These are phyloP conservation scores for Leptoteleia sp. DNA, from an alignment of 1,140 invertebrate genomes.

Conservation along the genomic window DNA sequence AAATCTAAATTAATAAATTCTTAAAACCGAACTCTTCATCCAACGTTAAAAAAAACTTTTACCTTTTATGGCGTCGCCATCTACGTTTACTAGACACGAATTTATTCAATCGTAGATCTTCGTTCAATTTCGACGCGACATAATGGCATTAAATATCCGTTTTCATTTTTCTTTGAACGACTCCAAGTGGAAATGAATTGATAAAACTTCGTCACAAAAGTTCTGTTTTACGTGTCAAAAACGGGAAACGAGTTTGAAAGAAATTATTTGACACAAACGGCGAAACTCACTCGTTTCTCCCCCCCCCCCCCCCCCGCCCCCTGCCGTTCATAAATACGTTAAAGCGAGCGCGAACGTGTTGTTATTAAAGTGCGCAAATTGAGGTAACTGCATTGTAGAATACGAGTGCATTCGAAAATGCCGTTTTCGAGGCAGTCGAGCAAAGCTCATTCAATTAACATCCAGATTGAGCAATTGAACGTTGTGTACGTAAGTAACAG, in stretches of 20 bases:
- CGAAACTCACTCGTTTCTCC: conserved; percentile 11
- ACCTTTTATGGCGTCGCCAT: no score
- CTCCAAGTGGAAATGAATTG: no score
- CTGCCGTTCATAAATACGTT: conserved; percentile 26
- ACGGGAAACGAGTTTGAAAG: conserved; percentile 1
- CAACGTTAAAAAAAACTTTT: no score
- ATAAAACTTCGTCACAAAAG: no score
- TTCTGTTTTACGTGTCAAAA: not conserved
- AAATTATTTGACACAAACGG: conserved; percentile 12
- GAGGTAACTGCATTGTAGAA: conserved; percentile 45
- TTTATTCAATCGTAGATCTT: no score
- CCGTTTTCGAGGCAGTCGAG: conserved; percentile 45
- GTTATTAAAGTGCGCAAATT: conserved; percentile 36
- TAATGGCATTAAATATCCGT: no score
- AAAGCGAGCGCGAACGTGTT: conserved; percentile 33
- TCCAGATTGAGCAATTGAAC: conserved; percentile 62
- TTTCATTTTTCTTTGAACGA: no score
- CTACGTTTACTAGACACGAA: no score
- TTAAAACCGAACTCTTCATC: no score
- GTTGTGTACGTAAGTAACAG: conserved; percentile 71
- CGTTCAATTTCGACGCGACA: no score
- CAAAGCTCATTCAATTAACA: conserved; percentile 60
- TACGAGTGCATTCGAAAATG: conserved; percentile 41
- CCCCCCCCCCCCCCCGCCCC: no score
- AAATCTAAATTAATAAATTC: no score